A percentile compares a stretch with the other conserved stretches of the same genome.
These are phyloP conservation scores for Brenthis ino DNA, from an alignment of 2,888 invertebrate genomes.

Conservation along the genomic window DNA sequence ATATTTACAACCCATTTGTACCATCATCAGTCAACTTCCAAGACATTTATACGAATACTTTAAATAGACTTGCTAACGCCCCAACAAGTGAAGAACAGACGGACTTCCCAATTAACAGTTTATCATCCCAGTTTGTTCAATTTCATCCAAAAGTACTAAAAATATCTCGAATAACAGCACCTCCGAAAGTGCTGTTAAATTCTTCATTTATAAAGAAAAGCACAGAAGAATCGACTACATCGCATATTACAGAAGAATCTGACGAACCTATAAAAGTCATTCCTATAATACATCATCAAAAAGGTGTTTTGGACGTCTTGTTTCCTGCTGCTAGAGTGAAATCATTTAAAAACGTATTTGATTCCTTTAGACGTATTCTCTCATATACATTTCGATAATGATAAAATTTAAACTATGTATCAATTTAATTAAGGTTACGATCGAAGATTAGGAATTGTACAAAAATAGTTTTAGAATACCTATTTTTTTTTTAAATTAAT, in stretches of 20 bases:
- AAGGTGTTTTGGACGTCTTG: constrained; percentile 63
- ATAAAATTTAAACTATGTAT: not conserved
- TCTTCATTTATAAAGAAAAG: constrained; percentile 37
- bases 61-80: constrained; percentile 44
- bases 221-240: constrained; percentile 17
- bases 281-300: constrained; percentile 48
- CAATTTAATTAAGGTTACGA: too few relatives aligned
- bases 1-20: constrained; percentile 38
- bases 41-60: constrained; percentile 54
- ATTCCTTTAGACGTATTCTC: constrained; percentile 54
- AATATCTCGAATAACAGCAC: constrained; percentile 38
- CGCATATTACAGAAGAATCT: constrained; percentile 41
- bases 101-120: constrained; percentile 44
- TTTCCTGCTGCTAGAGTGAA: constrained; percentile 61
- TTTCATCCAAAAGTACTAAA: constrained; percentile 43
- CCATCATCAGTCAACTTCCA: constrained; percentile 55
- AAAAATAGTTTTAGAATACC: too few relatives aligned
- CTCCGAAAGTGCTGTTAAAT: constrained; percentile 44
- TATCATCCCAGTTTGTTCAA: constrained; percentile 49
- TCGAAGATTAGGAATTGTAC: too few relatives aligned
- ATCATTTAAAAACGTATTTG: constrained; percentile 59
- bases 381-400: constrained; percentile 57
- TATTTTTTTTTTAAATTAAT: too few relatives aligned
- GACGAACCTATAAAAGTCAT: constrained; percentile 45
- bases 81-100: constrained; percentile 41